A percentile compares a stretch with the other conserved stretches of the same genome.
Evolutionary conservation across 2,113 vertebrate species (phyloP).

Genomic region (Thunnus maccoyii): DNA sequence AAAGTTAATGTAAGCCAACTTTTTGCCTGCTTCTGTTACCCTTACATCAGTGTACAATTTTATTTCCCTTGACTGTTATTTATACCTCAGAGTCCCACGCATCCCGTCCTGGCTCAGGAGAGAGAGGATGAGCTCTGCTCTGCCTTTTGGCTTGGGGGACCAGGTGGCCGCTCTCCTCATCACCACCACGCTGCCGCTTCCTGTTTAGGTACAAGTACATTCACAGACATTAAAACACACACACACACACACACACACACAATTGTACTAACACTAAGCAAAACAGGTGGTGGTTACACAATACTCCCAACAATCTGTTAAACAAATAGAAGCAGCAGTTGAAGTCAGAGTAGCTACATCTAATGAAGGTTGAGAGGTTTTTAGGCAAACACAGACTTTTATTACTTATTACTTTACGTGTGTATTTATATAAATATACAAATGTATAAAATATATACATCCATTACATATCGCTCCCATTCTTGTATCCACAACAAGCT

Average conservation of each 20-base stretch:
- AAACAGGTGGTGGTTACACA: background rate
- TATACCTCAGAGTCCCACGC: constrained; percentile 96
- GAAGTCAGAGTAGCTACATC: no score
- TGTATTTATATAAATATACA: no score
- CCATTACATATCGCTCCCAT: background rate
- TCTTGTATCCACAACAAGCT: background rate
- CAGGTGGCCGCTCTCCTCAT: constrained; percentile 89
- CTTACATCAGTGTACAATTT: background rate
- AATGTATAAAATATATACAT: background rate
- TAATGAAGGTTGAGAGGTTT: background rate
- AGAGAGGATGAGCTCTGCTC: constrained; percentile 85
- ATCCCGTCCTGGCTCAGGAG: constrained; percentile 86
- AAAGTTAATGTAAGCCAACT: no score
- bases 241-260: background rate
- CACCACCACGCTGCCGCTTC: constrained; percentile 92
- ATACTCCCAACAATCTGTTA: background rate
- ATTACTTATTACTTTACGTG: background rate
- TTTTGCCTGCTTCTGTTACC: background rate
- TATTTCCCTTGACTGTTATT: background rate
- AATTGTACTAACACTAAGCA: background rate
- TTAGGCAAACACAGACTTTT: background rate
- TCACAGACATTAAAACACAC: background rate
- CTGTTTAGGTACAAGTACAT: constrained; percentile 69
- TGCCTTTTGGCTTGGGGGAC: constrained; percentile 90
- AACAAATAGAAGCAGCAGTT: background rate